These are phyloP conservation scores for Actinernus sp. DNA, from an alignment of 92 coral and sea anemone species.

Conservation along the genomic window DNA sequence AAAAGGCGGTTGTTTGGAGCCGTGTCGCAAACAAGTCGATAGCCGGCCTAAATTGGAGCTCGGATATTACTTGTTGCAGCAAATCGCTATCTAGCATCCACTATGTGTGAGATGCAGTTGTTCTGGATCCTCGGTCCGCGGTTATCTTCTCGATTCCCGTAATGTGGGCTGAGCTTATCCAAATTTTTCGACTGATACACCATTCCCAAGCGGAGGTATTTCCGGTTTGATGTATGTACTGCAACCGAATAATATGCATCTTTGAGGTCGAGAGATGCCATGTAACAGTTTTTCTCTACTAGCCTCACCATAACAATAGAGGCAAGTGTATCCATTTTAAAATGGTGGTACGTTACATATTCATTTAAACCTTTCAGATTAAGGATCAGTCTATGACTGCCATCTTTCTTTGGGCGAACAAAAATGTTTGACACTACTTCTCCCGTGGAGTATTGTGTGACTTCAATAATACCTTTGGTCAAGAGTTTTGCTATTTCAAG, in stretches of 20 bases:
- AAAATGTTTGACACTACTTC: conserved; percentile 15
- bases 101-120: conserved; percentile 2
- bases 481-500: too few species aligned
- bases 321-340: conserved; percentile 8
- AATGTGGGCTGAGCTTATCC: conserved; percentile 51
- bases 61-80: background rate
- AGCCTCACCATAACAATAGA: background rate
- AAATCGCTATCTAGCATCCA: conserved; percentile 40
- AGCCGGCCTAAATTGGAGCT: conserved; percentile 17
- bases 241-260: conserved; percentile 16
- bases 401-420: conserved; percentile 28
- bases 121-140: conserved; percentile 37
- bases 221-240: background rate
- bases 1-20: conserved; percentile 1
- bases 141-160: conserved; percentile 31
- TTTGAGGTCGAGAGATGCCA: conserved; percentile 2
- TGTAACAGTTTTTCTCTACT: background rate
- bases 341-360: conserved; percentile 16
- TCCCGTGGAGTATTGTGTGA: conserved; percentile 1
- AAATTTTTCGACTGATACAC: conserved; percentile 5
- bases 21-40: conserved; percentile 49
- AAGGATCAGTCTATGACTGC: conserved; percentile 26
- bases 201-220: conserved; percentile 10
- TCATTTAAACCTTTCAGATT: conserved; percentile 7
- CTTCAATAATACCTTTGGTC: conserved; percentile 11